phyloP scores from a whole-genome alignment of 2,113 vertebrate genomes.

The Regulus satrapa region DNA sequence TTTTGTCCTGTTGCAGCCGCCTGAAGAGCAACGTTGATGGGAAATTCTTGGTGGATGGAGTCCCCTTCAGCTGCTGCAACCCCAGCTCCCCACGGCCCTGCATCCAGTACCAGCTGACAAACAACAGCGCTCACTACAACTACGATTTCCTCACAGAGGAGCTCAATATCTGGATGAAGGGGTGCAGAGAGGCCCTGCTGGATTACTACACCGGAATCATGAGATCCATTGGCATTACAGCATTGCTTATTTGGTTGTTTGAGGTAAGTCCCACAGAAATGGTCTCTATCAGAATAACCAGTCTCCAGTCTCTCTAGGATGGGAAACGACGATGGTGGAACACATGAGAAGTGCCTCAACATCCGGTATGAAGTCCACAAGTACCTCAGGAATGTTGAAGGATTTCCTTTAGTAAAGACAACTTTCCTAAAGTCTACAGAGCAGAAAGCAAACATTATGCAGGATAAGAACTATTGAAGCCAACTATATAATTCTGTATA shows the following conservation, averaged over 20 bases:
- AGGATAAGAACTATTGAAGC: neutral
- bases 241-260: conserved; percentile 83
- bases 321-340: fast-evolving
- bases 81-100: conserved; percentile 82
- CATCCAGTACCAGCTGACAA: conserved; percentile 83
- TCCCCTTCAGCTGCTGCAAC: conserved; percentile 90
- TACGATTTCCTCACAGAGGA: conserved; percentile 81
- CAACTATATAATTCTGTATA: neutral
- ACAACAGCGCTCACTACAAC: conserved; percentile 85
- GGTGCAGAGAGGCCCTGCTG: conserved; percentile 81
- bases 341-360: neutral
- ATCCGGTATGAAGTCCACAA: neutral
- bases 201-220: conserved; percentile 81
- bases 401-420: neutral
- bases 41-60: conserved; percentile 81
- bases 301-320: neutral
- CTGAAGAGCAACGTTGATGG: conserved; percentile 83
- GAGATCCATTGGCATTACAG: conserved; percentile 79
- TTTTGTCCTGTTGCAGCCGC: conserved; percentile 65
- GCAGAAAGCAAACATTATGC: neutral
- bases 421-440: neutral
- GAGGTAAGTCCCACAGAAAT: conserved; percentile 72
- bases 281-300: too few relatives aligned
- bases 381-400: neutral
- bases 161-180: conserved; percentile 83